These are phyloP conservation scores for Batillaria attramentaria DNA, from an alignment of 1,140 invertebrate species.

Conservation along the genomic window DNA sequence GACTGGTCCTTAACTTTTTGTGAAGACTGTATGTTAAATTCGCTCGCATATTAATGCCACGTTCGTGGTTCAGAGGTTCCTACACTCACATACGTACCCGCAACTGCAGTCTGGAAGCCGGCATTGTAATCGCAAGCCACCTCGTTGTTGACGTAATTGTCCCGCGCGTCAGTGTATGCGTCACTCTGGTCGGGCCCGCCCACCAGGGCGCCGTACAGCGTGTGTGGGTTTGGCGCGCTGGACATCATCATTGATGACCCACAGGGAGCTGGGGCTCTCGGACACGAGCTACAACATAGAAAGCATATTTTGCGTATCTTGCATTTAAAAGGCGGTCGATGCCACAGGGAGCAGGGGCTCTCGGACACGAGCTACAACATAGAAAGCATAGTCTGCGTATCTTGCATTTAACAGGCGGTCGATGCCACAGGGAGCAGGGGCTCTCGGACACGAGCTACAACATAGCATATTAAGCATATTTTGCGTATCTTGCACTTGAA, in stretches of 20 bases:
- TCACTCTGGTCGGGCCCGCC: constrained; percentile 65
- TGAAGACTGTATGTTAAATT: no score
- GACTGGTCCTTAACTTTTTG: no score
- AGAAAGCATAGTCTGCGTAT: background rate
- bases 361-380: constrained; percentile 53
- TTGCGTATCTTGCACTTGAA: no score
- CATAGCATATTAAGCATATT: background rate
- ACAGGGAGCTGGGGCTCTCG: constrained; percentile 51
- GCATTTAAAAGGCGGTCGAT: background rate
- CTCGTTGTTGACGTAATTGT: constrained; percentile 66
- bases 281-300: constrained; percentile 50
- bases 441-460: constrained; percentile 54
- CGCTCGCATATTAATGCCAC: no score
- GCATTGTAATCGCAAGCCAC: constrained; percentile 69
- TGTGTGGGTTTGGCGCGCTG: constrained; percentile 48
- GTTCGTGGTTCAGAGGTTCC: no score
- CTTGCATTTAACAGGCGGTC: background rate
- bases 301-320: background rate
- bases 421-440: constrained; percentile 49
- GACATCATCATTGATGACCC: constrained; percentile 14
- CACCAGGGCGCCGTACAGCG: constrained; percentile 61
- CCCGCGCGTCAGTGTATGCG: constrained; percentile 57
- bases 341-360: constrained; percentile 49
- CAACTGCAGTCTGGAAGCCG: constrained; percentile 52
- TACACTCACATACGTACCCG: no score